Evolutionary conservation across 2,113 vertebrate genomes (phyloP).

Genomic region (Ictidomys tridecemlineatus): DNA sequence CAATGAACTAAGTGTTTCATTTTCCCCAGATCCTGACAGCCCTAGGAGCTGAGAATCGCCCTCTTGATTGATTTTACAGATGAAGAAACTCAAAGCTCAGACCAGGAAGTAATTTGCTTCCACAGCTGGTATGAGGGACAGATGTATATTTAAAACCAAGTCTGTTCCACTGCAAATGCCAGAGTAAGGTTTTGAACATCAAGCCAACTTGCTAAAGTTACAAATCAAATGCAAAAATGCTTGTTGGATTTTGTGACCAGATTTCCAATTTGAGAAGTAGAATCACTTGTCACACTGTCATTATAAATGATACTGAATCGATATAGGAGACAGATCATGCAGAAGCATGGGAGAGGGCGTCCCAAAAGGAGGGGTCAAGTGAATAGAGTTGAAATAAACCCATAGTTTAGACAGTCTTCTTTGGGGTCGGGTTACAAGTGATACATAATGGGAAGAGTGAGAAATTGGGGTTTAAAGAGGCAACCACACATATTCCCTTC

Average conservation of each 20-base stretch:
- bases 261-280: slow-evolving; percentile 20
- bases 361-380: background rate
- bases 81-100: background rate
- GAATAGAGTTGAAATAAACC: background rate
- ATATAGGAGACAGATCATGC: background rate
- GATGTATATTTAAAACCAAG: slow-evolving; percentile 32
- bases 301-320: background rate
- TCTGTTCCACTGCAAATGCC: background rate
- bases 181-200: background rate
- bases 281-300: background rate
- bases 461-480: background rate
- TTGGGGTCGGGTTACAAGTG: background rate
- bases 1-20: background rate
- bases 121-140: background rate
- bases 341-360: background rate
- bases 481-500: background rate
- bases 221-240: slow-evolving; percentile 34
- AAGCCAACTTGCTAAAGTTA: slow-evolving; percentile 43
- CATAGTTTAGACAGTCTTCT: background rate
- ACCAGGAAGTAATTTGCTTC: background rate
- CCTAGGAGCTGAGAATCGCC: background rate
- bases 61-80: slow-evolving; percentile 9
- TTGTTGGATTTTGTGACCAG: slow-evolving; percentile 15
- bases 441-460: background rate
- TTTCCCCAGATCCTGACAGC: background rate